Base-by-base conservation (phyloP, 2,797 vertebrate species). In the Peromyscus eremicus region DNA sequence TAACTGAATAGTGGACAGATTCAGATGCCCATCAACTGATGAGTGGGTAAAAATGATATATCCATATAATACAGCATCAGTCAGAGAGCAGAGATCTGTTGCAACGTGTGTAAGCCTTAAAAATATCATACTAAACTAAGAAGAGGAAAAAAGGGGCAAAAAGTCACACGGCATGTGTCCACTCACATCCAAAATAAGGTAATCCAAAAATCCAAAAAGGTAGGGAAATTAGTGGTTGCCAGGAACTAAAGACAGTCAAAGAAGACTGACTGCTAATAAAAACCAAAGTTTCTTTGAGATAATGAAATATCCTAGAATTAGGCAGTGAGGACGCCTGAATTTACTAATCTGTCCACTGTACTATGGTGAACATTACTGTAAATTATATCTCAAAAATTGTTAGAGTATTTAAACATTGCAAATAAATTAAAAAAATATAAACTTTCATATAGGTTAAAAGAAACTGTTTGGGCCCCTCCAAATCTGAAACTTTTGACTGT, bases 361-460 rank as follows among this genome's bases (percentile, higher is more conserved):
- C 62, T 94, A 81, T 76, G 75, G 55, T 81, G 16, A 87, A 14
- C 32, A 10, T 25, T 66, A 52, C 8, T 1, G 40, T 88, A 29
- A 90, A 91, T 57, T 88, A 76, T 21, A 85, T 9, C 57, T 95
- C 52, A 80, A 68, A 80, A 3, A 23, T n/a, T 91, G n/a, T 85
- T 82, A 40, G 82, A 88, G 6, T 49, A 37, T 29, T 91, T 91
- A 76, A 94, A 85, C 23, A 85, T 2, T 79, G 6, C 43, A 83
- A 89, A 73, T 86, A 94, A 83, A 82, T 52, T 52, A 55, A 93
- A 87, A 55, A 93, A 87, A 32, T 73, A 60, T 7, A 87, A 25
- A 12, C 5, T 92, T 49, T 95, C 4, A 91, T 92, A 75, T 70
- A 77, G 37, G 13, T 91, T 91, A 89, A 91, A 83, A 95, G 52